Evolutionary conservation across 1,140 invertebrate genomes (phyloP), one percentile per base, ranked within the genome.

Genomic region (Drosophila watanabei): DNA sequence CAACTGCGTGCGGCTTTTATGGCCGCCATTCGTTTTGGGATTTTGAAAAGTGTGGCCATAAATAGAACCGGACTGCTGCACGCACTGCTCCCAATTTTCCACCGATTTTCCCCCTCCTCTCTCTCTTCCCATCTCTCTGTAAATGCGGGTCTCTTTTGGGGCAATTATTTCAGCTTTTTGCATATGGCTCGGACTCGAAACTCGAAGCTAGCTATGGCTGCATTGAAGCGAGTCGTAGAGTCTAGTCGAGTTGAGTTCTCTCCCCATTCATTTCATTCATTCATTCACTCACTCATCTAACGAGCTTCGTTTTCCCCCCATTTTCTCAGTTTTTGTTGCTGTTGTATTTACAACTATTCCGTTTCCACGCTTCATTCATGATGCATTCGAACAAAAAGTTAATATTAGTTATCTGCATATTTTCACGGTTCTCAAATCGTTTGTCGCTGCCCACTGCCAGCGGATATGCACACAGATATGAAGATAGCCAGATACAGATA

Each of bases 401-500:
- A 89, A 89, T 89, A 89, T 89, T 90, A 90, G 85, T 89, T 89
- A 89, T 89, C 86, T 89, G 86, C 86, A 89, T 89, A 90, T 89
- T 89, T 89, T 89, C 85, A 89, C 82, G 85, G 85, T 88, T 88
- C 60, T 85, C 75, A 69, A 85, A 75, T 81, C 80, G 80, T 65
- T 77, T 54, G 43, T 57, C 48, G 52, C 85, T 88, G 86, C 85
- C 85, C 85, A 89, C 48, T 49, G 48, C 85, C 69, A 81, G 78
- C 85, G 85, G 85, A 89, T 88, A 78, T 43, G 62, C 54, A 75
- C 20, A 59, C 43, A 60, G 20, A 69, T 45, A 62, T 32, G 56
- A 13, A 60, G 30, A 61, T 49, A 71, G 16, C 37, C 58, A 61
- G 28, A 61, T 60, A 59, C 57, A 77, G 48, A 52, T 52, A 9